Evolutionary conservation across 2,113 vertebrate species (phyloP), one percentile per base, ranked within the genome.

Genomic region (Pseudopodoces humilis): DNA sequence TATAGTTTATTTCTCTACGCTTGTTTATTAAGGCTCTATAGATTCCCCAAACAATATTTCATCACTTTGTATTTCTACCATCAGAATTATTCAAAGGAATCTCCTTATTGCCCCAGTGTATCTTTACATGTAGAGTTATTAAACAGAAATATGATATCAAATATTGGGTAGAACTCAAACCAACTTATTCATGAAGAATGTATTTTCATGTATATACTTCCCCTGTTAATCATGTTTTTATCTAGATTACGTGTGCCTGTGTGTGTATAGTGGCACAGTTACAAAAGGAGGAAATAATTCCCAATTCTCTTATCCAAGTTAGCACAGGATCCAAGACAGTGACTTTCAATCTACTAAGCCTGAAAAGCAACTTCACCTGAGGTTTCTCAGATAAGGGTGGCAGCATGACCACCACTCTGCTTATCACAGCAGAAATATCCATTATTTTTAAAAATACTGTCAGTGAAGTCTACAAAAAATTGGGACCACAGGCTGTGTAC

Each of bases 21-120:
- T 18, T 87, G 28, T 85, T 96, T 92, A 94, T 93, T 91, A 84
- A 86, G 19, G 11, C 5, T 89, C 11, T 53, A 64, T 75, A 68
- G 7, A 50, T 64, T 79, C 55, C 44, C 50, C 41, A 83, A 85
- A 85, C 24, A 96, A 72, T 76, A 70, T 77, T 92, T 71, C 15
- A 80, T 53, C 11, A 2, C 25, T 90, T 88, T 60, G n/a, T 64
- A 69, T 67, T 94, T 80, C 52, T n/a, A 70, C 46, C 6, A 39
- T 77, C 56, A 39, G 88, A 92, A 93, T 91, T 94, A 83, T 83
- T 74, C 19, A 23, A 74, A 91, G 37, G 23, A 86, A 78, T 7
- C 2, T 44, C 3, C 10, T 55, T 56, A 56, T 43, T 3, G 2
- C 62, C 22, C 33, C 8, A 10, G 37, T 22, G 46, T 5, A 44